These are phyloP conservation scores for Morpho achilles DNA, from an alignment of 2,888 invertebrate species.

Conservation along the genomic window DNA sequence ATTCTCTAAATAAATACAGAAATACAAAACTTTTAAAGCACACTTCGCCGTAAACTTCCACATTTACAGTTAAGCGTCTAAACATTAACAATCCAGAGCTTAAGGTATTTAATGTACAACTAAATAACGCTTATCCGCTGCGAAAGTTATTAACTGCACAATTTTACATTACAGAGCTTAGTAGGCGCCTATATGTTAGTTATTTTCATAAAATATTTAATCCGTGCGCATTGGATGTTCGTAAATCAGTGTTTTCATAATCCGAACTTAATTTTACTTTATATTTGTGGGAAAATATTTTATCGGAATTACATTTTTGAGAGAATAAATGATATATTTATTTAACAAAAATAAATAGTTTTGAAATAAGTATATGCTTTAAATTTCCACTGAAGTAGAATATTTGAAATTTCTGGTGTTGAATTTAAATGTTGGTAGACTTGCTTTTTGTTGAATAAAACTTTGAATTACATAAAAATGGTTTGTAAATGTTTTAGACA, in stretches of 20 bases:
- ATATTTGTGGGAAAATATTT: constrained; percentile 8
- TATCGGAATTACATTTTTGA: constrained; percentile 5
- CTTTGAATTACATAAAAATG: too few relatives aligned
- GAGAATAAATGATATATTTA: background rate
- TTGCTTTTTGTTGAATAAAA: too few relatives aligned
- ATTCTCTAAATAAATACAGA: too few relatives aligned
- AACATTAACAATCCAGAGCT: too few relatives aligned
- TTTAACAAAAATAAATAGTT: background rate
- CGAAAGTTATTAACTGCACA: background rate
- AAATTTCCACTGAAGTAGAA: too few relatives aligned
- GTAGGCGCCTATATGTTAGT: constrained; percentile 4
- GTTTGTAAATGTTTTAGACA: too few relatives aligned
- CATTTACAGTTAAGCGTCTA: too few relatives aligned
- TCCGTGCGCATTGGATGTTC: constrained; percentile 11
- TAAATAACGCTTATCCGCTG: background rate
- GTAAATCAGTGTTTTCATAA: constrained; percentile 13
- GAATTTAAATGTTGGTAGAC: too few relatives aligned
- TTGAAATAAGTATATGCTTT: too few relatives aligned
- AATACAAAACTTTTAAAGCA: too few relatives aligned
- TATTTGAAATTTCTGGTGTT: too few relatives aligned
- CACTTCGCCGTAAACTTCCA: too few relatives aligned
- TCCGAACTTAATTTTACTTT: constrained; percentile 11
- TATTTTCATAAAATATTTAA: constrained; percentile 10
- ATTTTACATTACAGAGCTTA: constrained; percentile 3
- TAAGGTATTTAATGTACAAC: background rate